Percentiles rank a stretch among this genome's conserved stretches.
Conservation (phyloP, 1,140 invertebrate species). For the Cylas formicarius region DNA sequence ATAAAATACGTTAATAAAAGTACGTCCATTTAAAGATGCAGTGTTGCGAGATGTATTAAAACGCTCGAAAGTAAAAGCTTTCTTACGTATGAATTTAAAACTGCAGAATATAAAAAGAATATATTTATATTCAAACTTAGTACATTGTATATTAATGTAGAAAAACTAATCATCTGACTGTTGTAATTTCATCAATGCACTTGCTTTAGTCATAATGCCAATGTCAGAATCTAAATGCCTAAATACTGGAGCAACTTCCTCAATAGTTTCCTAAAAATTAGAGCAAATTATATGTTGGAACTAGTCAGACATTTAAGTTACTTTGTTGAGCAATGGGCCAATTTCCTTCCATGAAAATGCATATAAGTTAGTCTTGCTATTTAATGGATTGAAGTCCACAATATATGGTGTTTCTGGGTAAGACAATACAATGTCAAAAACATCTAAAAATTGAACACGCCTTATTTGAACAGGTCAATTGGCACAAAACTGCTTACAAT, state of each 20-base stretch:
- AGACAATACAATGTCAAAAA: slow-evolving; percentile 34
- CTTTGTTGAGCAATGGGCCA: slow-evolving; percentile 31
- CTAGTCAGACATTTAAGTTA: slow-evolving; percentile 12
- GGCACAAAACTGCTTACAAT: slow-evolving; percentile 22
- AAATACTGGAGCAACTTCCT: slow-evolving; percentile 36
- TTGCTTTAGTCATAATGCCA: slow-evolving; percentile 30
- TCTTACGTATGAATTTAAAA: no score
- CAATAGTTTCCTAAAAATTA: slow-evolving; percentile 26
- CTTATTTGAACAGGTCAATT: slow-evolving; percentile 2
- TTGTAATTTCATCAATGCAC: slow-evolving; percentile 19
- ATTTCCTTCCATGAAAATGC: slow-evolving; percentile 39
- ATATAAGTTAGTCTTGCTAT: slow-evolving; percentile 36
- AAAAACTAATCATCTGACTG: not conserved
- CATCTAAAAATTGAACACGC: slow-evolving; percentile 26
- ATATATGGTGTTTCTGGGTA: slow-evolving; percentile 31
- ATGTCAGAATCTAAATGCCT: slow-evolving; percentile 37
- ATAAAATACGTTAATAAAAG: no score
- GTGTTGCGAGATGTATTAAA: no score
- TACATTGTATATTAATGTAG: not conserved
- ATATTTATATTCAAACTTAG: not conserved
- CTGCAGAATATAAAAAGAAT: no score
- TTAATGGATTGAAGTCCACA: slow-evolving; percentile 35
- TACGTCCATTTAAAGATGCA: no score
- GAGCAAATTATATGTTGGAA: slow-evolving; percentile 1
- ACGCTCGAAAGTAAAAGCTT: no score